These are phyloP conservation scores for Gymnosoma rotundatum DNA, from an alignment of 2,888 invertebrate genomes.

Conservation along the genomic window DNA sequence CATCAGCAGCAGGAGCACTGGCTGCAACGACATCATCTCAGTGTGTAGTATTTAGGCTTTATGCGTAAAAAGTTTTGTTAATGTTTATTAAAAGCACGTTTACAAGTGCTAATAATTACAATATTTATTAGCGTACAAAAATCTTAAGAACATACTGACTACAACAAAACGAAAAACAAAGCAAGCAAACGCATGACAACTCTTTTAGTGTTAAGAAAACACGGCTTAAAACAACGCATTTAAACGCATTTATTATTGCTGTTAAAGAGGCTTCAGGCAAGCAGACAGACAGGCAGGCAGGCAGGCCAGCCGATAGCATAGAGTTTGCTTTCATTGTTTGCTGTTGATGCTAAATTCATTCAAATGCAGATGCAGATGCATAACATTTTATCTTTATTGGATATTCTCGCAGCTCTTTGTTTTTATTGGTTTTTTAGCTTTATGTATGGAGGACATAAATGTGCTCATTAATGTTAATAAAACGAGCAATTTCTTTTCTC, in stretches of 20 bases:
- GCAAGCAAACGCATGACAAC: constrained; percentile 62
- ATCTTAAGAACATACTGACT: constrained; percentile 54
- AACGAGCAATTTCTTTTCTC: constrained; percentile 67
- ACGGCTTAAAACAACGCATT: constrained; percentile 62
- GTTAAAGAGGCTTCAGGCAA: constrained; percentile 16
- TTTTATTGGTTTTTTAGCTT: constrained; percentile 23
- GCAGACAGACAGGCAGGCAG: not conserved
- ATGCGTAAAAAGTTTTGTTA: constrained; percentile 70
- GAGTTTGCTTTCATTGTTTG: constrained; percentile 18
- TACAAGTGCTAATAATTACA: constrained; percentile 71
- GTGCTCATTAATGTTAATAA: constrained; percentile 71
- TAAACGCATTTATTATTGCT: constrained; percentile 46
- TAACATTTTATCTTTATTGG: constrained; percentile 70
- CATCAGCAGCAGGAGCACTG: constrained; percentile 15
- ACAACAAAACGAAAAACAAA: constrained; percentile 32
- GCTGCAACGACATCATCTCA: not conserved
- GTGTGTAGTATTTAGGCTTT: constrained; percentile 42
- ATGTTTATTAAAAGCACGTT: constrained; percentile 71
- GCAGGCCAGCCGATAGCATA: not conserved
- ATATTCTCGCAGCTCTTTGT: constrained; percentile 11
- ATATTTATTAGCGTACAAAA: constrained; percentile 69
- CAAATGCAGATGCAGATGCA: constrained; percentile 65
- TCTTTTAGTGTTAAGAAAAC: constrained; percentile 65
- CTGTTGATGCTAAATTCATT: constrained; percentile 57
- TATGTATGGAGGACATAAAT: constrained; percentile 69